Evolutionary conservation across 2,888 invertebrate genomes (phyloP).

Genomic region (Drosophila robusta): DNA sequence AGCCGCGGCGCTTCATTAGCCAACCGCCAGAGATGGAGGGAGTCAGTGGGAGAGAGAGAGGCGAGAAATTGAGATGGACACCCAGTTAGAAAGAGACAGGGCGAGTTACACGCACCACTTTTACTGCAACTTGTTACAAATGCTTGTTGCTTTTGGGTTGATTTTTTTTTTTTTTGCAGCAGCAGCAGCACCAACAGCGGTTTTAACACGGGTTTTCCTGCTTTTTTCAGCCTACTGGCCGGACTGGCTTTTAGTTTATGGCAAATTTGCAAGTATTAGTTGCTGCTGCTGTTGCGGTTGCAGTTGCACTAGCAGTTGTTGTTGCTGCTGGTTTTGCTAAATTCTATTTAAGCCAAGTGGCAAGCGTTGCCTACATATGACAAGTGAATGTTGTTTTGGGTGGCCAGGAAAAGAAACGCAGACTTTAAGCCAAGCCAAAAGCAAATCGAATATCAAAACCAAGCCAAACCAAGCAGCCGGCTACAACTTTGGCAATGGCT

Average conservation of each 20-base stretch:
- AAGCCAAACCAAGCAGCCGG: conserved; percentile 25
- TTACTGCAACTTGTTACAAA: conserved; percentile 69
- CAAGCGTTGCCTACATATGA: conserved; percentile 55
- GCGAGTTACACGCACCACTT: conserved; percentile 56
- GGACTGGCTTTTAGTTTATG: conserved; percentile 52
- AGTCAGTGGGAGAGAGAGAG: conserved; percentile 1
- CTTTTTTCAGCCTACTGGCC: conserved; percentile 42
- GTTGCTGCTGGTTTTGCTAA: conserved; percentile 26
- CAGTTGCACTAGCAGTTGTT: conserved; percentile 1
- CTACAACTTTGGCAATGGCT: conserved; percentile 20
- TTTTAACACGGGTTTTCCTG: conserved; percentile 48
- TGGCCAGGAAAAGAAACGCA: conserved; percentile 60
- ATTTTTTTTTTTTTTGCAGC: conserved; percentile 16
- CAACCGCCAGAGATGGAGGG: conserved; percentile 15
- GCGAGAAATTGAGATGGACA: conserved; percentile 6
- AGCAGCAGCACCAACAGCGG: conserved; percentile 6
- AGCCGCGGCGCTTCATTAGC: conserved; percentile 51
- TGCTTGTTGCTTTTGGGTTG: conserved; percentile 36
- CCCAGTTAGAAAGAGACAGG: conserved; percentile 29
- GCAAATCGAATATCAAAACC: conserved; percentile 26
- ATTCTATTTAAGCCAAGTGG: conserved; percentile 69
- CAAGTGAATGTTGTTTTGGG: conserved; percentile 75
- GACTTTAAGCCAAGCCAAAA: conserved; percentile 18
- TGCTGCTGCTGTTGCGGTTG: conserved; percentile 18
- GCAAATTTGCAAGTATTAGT: conserved; percentile 45